Percentiles rank a stretch among this genome's conserved stretches.
These are phyloP conservation scores for Pogona vitticeps DNA, from an alignment of 2,113 vertebrate genomes.

Conservation along the genomic window DNA sequence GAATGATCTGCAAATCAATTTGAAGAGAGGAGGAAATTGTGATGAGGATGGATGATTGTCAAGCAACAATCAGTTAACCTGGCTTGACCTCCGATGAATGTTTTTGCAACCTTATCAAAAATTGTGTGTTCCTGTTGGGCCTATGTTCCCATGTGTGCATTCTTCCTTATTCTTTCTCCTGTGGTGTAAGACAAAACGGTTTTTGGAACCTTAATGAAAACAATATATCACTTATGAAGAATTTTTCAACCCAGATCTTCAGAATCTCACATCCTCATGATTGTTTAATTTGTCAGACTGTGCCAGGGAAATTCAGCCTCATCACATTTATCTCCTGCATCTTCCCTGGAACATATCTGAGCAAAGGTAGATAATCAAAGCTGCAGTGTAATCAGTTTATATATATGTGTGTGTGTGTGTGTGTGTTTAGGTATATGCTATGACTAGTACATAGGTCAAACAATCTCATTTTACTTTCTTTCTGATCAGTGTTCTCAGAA, in stretches of 20 bases:
- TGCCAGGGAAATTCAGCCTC: constrained; percentile 52
- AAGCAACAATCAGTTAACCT: constrained; percentile 7
- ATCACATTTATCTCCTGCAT: constrained; percentile 54
- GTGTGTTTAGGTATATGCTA: constrained; percentile 37
- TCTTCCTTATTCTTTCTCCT: constrained; percentile 44
- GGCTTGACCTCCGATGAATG: constrained; percentile 6
- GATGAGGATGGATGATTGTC: neutral
- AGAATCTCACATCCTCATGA: constrained; percentile 48
- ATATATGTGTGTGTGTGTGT: neutral
- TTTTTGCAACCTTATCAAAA: constrained; percentile 26
- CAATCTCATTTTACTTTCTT: constrained; percentile 61
- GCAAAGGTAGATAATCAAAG: constrained; percentile 50
- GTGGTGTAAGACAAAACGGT: constrained; percentile 34
- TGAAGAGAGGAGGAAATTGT: neutral
- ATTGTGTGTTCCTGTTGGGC: constrained; percentile 16
- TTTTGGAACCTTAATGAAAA: constrained; percentile 60
- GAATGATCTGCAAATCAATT: neutral
- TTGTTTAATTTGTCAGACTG: constrained; percentile 70
- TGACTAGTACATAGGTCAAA: constrained; percentile 62
- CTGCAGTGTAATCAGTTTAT: constrained; percentile 40
- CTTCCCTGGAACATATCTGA: constrained; percentile 53
- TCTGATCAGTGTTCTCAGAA: constrained; percentile 49
- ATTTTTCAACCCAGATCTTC: constrained; percentile 52
- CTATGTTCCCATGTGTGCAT: constrained; percentile 3
- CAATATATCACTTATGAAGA: constrained; percentile 56